phyloP scores from a whole-genome alignment of 2,797 vertebrate genomes.

The Graptemys geographica region DNA sequence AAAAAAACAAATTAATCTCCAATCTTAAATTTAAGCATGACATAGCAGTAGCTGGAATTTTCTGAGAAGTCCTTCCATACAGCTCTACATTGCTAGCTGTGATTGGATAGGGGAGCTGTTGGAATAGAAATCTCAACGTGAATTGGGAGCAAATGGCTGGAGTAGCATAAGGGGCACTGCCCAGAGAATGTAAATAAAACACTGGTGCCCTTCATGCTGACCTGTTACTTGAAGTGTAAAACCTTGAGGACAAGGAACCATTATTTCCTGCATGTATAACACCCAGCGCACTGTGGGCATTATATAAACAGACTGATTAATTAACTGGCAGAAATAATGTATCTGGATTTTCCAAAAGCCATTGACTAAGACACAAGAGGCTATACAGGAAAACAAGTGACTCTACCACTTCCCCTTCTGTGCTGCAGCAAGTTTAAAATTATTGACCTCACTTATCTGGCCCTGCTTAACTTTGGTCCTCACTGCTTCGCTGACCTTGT shows the following conservation, averaged over 20 bases:
- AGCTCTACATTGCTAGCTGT: neutral
- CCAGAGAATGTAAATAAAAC: neutral
- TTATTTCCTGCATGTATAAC: neutral
- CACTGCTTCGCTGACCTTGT: conserved; percentile 8
- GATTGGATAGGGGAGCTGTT: neutral
- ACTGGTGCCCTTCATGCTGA: neutral
- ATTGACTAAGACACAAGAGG: neutral
- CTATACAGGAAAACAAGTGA: neutral
- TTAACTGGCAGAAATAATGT: neutral
- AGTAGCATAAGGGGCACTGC: neutral
- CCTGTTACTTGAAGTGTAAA: neutral
- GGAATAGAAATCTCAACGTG: neutral
- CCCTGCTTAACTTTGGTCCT: neutral
- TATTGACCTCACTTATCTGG: neutral
- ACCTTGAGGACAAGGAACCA: neutral
- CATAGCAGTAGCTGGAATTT: conserved; percentile 9
- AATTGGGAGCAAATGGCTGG: conserved; percentile 17
- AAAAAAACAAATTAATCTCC: neutral
- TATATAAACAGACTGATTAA: neutral
- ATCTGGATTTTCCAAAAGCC: neutral
- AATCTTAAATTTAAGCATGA: neutral
- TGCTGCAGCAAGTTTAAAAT: neutral
- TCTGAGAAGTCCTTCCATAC: neutral
- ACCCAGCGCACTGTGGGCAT: neutral
- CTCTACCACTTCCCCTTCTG: neutral